Percentiles rank a stretch among this genome's conserved stretches.
Conservation (phyloP, 1,140 invertebrate species). For the Cydia amplana region DNA sequence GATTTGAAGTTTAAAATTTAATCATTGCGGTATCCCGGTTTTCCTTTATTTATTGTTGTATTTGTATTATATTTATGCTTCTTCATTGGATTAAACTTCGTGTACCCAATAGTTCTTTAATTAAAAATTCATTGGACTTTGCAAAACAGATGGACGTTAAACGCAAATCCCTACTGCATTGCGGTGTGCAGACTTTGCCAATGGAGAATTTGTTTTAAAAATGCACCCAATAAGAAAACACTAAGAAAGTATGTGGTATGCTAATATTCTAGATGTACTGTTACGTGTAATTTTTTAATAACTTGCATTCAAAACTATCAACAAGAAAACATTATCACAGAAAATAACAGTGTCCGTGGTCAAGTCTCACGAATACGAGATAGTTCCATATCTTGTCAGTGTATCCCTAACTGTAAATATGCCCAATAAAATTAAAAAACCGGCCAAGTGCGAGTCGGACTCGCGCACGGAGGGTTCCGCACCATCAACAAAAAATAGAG, state of each 20-base stretch:
- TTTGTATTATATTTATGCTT: neutral
- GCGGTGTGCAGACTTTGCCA: neutral
- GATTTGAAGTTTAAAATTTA: too few relatives aligned
- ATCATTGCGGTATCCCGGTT: neutral
- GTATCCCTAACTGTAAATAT: too few relatives aligned
- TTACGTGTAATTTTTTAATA: neutral
- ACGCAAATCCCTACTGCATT: neutral
- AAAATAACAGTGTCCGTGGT: too few relatives aligned
- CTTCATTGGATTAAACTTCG: neutral
- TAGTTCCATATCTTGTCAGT: too few relatives aligned
- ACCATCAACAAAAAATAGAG: too few relatives aligned
- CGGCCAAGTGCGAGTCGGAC: too few relatives aligned
- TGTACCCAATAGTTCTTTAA: neutral
- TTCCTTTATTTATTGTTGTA: neutral
- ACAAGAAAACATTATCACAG: too few relatives aligned
- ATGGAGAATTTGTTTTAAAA: neutral
- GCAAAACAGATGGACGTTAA: neutral
- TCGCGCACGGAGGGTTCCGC: too few relatives aligned
- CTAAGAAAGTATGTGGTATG: neutral
- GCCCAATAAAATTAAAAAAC: too few relatives aligned
- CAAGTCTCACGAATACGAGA: too few relatives aligned
- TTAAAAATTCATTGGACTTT: neutral
- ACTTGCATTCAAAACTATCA: too few relatives aligned
- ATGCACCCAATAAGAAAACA: neutral
- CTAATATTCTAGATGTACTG: neutral